phyloP scores from a whole-genome alignment of 2,797 vertebrate species.

The Zalophus californianus region DNA sequence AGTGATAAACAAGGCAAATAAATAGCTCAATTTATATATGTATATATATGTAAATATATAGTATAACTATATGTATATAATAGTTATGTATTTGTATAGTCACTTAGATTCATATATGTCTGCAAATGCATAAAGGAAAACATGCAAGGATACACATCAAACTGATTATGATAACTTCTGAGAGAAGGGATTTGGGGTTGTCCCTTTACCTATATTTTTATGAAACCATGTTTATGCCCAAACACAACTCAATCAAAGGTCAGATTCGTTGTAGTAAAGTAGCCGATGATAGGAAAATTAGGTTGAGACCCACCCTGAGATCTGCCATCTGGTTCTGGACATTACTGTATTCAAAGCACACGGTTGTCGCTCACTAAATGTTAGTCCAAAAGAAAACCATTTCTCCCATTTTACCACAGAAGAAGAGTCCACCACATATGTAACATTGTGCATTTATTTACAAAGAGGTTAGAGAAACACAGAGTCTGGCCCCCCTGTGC shows the following conservation, averaged over 20 bases:
- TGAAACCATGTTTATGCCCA: neutral
- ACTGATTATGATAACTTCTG: neutral
- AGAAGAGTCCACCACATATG: neutral
- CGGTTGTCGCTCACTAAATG: neutral
- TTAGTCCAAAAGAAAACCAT: neutral
- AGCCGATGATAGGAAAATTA: neutral
- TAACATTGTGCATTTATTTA: constrained; percentile 85
- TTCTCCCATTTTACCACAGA: neutral
- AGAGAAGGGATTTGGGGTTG: neutral
- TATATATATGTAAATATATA: neutral
- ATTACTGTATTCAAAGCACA: neutral
- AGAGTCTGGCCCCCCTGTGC: constrained; percentile 79
- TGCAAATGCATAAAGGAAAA: neutral
- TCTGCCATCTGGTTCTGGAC: neutral
- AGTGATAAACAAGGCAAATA: neutral
- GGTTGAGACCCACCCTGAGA: neutral
- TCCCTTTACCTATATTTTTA: neutral
- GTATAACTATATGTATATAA: neutral
- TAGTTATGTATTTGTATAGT: neutral
- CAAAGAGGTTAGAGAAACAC: constrained; percentile 82
- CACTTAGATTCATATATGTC: neutral
- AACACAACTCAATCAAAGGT: neutral
- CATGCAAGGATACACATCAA: neutral
- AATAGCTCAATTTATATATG: neutral
- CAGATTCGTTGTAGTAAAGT: neutral